phyloP scores from a whole-genome alignment of 1,140 invertebrate species.

The Drosophila santomea region DNA sequence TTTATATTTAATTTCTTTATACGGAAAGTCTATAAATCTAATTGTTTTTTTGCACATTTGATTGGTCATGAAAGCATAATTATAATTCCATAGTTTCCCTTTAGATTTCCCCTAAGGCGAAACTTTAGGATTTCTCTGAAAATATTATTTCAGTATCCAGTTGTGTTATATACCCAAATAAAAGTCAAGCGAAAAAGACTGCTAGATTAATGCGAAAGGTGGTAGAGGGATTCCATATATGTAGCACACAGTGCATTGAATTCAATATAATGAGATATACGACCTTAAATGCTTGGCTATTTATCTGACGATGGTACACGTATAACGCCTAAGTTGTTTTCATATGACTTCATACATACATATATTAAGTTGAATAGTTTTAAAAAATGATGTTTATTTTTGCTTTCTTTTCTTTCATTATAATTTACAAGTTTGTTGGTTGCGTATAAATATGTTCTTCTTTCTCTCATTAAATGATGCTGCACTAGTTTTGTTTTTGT shows the following conservation, averaged over 20 bases:
- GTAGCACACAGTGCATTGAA: neutral
- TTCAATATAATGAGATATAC: too few relatives aligned
- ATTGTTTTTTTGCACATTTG: too few relatives aligned
- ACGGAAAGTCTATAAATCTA: too few relatives aligned
- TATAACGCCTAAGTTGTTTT: conserved; percentile 39
- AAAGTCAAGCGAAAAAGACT: too few relatives aligned
- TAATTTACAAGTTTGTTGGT: conserved; percentile 76
- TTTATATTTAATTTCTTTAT: too few relatives aligned
- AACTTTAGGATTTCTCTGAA: too few relatives aligned
- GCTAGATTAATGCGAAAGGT: neutral
- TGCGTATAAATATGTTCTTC: conserved; percentile 69
- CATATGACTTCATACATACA: conserved; percentile 45
- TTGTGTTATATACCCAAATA: too few relatives aligned
- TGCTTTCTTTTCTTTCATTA: conserved; percentile 59
- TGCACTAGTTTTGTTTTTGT: conserved; percentile 66
- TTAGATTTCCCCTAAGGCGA: too few relatives aligned
- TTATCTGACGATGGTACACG: conserved; percentile 34
- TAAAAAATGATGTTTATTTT: conserved; percentile 65
- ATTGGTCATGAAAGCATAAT: too few relatives aligned
- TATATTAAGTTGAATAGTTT: conserved; percentile 50
- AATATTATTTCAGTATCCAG: too few relatives aligned
- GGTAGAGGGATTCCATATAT: neutral
- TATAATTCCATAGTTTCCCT: too few relatives aligned
- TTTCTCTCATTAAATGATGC: conserved; percentile 68
- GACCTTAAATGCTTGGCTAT: neutral